phyloP scores from a whole-genome alignment of 92 coral and sea anemone genomes.

The Montipora capitata region DNA sequence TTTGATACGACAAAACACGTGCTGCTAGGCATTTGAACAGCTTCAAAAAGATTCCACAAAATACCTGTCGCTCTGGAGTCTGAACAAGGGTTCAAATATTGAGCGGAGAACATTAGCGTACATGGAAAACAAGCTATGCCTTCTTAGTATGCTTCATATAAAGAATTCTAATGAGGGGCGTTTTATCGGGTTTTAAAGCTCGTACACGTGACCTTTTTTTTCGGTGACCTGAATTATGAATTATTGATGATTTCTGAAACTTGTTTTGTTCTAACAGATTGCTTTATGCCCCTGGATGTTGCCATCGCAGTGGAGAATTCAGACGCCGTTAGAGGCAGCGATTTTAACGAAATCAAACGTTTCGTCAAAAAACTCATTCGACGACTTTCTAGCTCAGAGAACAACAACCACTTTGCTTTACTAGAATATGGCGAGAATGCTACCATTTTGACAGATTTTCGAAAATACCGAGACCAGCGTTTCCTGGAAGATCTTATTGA shows the following conservation, averaged over 20 bases:
- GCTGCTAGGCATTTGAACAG: no score
- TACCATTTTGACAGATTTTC: slow-evolving; percentile 71
- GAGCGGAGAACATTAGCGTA: no score
- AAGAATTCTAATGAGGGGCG: no score
- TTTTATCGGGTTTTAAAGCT: no score
- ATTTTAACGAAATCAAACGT: slow-evolving; percentile 64
- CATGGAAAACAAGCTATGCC: no score
- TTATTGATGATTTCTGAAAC: no score
- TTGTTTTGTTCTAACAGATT: slow-evolving; percentile 47
- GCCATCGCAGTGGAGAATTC: slow-evolving; percentile 83
- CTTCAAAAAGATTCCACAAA: no score
- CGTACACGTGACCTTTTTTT: no score
- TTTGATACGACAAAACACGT: no score
- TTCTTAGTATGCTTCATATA: no score
- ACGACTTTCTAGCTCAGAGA: slow-evolving; percentile 79
- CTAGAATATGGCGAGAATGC: slow-evolving; percentile 76
- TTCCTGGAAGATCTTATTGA: slow-evolving; percentile 62
- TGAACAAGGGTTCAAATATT: no score
- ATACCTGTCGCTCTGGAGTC: no score
- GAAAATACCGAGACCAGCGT: slow-evolving; percentile 52
- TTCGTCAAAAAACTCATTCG: slow-evolving; percentile 74
- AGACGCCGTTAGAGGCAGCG: slow-evolving; percentile 53
- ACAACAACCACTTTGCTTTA: slow-evolving; percentile 78
- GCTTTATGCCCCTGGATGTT: slow-evolving; percentile 86
- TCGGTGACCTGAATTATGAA: neutral